Evolutionary conservation across 2,888 invertebrate species (phyloP).

Genomic region (Cecidostiba fungosa): DNA sequence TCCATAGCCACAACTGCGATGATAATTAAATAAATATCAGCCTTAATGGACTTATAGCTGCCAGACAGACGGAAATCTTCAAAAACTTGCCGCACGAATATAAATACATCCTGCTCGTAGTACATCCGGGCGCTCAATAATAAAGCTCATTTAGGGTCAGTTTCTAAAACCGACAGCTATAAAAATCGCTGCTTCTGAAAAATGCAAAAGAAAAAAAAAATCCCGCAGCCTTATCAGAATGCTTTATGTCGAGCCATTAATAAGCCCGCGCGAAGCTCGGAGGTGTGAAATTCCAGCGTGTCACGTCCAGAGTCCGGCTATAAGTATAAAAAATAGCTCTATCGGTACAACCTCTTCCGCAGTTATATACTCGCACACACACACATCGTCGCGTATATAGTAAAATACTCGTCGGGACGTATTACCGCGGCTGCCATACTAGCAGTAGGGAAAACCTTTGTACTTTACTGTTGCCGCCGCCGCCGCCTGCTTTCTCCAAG

Average conservation of each 20-base stretch:
- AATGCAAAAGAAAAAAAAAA: too few relatives aligned
- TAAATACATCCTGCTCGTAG: too few relatives aligned
- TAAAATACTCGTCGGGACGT: constrained; percentile 51
- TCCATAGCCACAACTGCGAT: too few relatives aligned
- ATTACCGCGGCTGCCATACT: constrained; percentile 27
- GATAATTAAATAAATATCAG: too few relatives aligned
- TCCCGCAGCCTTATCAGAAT: constrained; percentile 36
- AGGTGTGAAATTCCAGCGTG: constrained; percentile 39
- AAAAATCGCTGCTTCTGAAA: too few relatives aligned
- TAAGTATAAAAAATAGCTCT: constrained; percentile 46
- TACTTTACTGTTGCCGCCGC: constrained; percentile 48
- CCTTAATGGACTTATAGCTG: too few relatives aligned
- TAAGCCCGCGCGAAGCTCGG: constrained; percentile 15
- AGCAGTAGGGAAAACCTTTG: constrained; percentile 65
- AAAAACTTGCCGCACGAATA: too few relatives aligned
- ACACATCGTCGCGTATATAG: constrained; percentile 17
- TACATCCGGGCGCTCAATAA: too few relatives aligned
- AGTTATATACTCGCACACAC: background rate
- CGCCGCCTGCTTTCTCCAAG: constrained; percentile 60
- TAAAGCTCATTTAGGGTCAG: too few relatives aligned
- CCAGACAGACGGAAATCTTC: too few relatives aligned
- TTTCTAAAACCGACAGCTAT: background rate
- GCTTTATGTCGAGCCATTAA: constrained; percentile 47
- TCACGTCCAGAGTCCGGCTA: constrained; percentile 9
- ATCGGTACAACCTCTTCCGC: constrained; percentile 20